Percentiles rank a stretch among this genome's conserved stretches.
Conservation (phyloP, 2,888 invertebrate species). For the Meliscaeva auricollis region DNA sequence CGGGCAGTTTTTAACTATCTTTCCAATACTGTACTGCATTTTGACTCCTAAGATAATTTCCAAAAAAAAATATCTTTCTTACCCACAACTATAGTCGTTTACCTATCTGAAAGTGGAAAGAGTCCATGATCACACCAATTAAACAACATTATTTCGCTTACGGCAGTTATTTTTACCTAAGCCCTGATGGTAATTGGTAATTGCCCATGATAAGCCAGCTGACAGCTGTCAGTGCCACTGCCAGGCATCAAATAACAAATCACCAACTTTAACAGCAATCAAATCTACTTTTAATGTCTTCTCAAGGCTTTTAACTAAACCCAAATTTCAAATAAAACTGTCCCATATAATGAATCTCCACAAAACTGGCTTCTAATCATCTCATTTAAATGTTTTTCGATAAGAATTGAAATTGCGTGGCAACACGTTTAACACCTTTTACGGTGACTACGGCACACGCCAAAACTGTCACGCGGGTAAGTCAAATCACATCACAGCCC, state of each 20-base stretch:
- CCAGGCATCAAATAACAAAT: slow-evolving; percentile 47
- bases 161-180: slow-evolving; percentile 17
- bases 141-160: background rate
- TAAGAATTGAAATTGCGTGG: slow-evolving; percentile 43
- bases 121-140: background rate
- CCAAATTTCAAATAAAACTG: slow-evolving; percentile 54
- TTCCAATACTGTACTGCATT: too few species aligned
- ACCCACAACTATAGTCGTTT: background rate
- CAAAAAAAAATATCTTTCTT: background rate
- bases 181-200: slow-evolving; percentile 36
- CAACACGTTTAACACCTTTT: slow-evolving; percentile 70
- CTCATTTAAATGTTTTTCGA: slow-evolving; percentile 66
- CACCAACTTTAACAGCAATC: slow-evolving; percentile 49
- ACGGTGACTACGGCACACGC: slow-evolving; percentile 52
- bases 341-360: slow-evolving; percentile 17
- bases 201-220: slow-evolving; percentile 47
- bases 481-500: slow-evolving; percentile 66
- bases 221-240: slow-evolving; percentile 66
- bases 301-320: slow-evolving; percentile 16
- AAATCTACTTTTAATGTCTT: slow-evolving; percentile 46
- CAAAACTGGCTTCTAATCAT: slow-evolving; percentile 50
- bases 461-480: slow-evolving; percentile 44
- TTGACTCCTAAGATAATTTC: too few species aligned
- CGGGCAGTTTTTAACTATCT: too few species aligned
- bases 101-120: too few species aligned